Percentiles rank a stretch among this genome's conserved stretches.
These are phyloP conservation scores for Metacarcinus magister DNA, from an alignment of 2,888 invertebrate species.

Conservation along the genomic window DNA sequence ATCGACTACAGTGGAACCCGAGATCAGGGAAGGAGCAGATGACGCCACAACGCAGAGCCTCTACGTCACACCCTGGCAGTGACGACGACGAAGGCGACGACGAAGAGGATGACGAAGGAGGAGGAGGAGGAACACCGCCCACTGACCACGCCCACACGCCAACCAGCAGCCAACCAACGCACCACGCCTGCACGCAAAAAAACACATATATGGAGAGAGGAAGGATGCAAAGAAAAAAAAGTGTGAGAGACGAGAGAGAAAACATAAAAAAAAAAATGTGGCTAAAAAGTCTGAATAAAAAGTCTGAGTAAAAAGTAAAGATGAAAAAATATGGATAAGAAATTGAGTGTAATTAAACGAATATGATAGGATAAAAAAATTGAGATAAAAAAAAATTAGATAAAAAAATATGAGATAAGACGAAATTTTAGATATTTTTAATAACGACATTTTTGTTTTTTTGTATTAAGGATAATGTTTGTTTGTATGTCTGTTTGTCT, in stretches of 20 bases:
- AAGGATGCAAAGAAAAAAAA: background rate
- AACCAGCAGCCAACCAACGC: slow-evolving; percentile 3
- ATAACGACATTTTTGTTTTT: background rate
- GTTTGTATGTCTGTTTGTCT: background rate
- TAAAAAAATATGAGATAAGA: too few species aligned
- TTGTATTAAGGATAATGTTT: background rate
- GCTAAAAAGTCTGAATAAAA: too few species aligned
- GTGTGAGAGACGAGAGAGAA: background rate
- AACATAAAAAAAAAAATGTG: too few species aligned
- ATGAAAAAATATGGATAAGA: too few species aligned
- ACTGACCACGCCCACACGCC: slow-evolving; percentile 9
- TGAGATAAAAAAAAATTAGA: too few species aligned
- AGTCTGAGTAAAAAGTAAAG: too few species aligned
- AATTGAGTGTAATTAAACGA: too few species aligned
- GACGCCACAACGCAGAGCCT: slow-evolving; percentile 56
- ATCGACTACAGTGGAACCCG: slow-evolving; percentile 37
- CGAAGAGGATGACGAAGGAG: too few species aligned
- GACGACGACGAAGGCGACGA: too few species aligned
- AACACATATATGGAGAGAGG: background rate
- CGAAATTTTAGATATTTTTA: too few species aligned
- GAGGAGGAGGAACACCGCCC: background rate
- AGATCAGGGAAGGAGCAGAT: slow-evolving; percentile 60
- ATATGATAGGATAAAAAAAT: too few species aligned
- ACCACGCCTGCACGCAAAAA: slow-evolving; percentile 3
- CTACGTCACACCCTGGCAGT: slow-evolving; percentile 6